phyloP scores from a whole-genome alignment of 2,113 vertebrate genomes.

The Cricetomys ansorgei region DNA sequence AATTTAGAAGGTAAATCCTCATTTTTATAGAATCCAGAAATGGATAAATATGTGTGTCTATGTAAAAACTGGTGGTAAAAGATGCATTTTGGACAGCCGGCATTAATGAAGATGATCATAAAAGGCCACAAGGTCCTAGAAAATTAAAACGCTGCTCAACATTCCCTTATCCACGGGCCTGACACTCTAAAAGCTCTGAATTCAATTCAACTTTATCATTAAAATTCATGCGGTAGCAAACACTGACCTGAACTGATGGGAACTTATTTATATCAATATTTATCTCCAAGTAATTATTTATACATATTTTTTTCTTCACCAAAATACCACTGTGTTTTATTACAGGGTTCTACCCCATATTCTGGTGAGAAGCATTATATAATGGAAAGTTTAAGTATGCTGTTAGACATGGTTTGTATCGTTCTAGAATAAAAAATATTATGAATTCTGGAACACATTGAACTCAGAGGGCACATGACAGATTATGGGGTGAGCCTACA shows the following conservation, averaged over 20 bases:
- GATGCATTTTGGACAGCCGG: background rate
- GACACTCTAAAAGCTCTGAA: background rate
- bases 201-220: background rate
- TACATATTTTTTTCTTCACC: background rate
- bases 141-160: background rate
- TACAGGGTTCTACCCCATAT: background rate
- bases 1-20: background rate
- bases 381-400: background rate
- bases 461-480: background rate
- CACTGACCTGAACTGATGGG: background rate
- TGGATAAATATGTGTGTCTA: background rate
- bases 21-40: slow-evolving; percentile 16
- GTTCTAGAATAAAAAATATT: slow-evolving; percentile 26
- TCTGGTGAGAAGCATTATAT: background rate
- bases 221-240: slow-evolving; percentile 20
- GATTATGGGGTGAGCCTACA: background rate
- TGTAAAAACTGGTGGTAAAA: background rate
- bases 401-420: background rate
- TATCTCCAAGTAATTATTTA: background rate
- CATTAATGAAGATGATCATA: background rate
- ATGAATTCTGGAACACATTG: background rate
- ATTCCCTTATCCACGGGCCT: background rate
- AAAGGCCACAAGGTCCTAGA: background rate
- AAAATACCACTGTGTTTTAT: background rate
- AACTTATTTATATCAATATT: background rate